Percentiles rank a stretch among this genome's conserved stretches.
phyloP scores from a whole-genome alignment of 2,113 vertebrate genomes.

The Setophaga petechia region DNA sequence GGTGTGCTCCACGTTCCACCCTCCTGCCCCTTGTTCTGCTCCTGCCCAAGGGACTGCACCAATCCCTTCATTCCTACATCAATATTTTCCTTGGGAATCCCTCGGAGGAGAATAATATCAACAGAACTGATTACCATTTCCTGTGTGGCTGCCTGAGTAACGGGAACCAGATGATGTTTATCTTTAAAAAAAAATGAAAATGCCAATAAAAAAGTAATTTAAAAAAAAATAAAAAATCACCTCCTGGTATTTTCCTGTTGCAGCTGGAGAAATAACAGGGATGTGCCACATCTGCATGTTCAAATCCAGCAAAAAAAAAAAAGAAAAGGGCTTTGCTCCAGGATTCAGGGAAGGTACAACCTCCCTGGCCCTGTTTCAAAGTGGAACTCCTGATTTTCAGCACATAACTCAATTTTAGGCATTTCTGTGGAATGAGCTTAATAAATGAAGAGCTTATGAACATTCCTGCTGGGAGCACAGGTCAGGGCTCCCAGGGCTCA shows the following conservation, averaged over 20 bases:
- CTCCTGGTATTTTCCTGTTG: neutral
- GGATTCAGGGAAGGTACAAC: neutral
- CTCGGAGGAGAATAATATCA: neutral
- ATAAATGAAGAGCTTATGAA: neutral
- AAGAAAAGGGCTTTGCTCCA: neutral
- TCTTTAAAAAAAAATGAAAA: constrained; percentile 43
- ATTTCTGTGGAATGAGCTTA: neutral
- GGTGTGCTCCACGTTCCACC: neutral
- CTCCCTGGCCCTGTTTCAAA: neutral
- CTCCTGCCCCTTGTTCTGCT: neutral
- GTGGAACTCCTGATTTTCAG: neutral
- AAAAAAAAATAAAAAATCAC: neutral
- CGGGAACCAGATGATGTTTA: constrained; percentile 34
- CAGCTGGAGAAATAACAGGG: neutral
- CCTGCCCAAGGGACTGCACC: neutral
- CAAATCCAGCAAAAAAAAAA: neutral
- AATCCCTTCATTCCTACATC: neutral
- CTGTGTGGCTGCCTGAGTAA: constrained; percentile 19
- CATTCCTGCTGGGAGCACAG: neutral
- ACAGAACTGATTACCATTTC: constrained; percentile 12
- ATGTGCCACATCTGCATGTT: neutral
- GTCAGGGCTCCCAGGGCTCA: neutral
- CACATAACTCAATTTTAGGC: neutral
- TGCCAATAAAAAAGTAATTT: constrained; percentile 36
- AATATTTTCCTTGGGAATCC: constrained; percentile 55